Base-by-base conservation (phyloP, 2,113 vertebrate genomes). In the Platanista minor region DNA sequence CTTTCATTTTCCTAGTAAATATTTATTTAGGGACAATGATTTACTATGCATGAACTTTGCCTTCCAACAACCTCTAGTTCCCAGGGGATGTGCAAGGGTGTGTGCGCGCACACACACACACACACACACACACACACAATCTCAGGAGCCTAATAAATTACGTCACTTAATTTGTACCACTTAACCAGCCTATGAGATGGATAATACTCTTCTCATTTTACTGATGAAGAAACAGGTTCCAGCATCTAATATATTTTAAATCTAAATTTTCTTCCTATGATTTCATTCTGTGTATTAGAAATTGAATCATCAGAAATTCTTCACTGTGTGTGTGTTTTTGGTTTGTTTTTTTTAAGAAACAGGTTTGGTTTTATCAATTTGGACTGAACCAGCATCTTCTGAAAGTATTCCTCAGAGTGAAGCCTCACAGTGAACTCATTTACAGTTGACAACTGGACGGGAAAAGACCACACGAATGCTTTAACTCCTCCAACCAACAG, bases 41-140 rank as follows among this genome's bases (percentile, higher is more conserved):
- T 18, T 41, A 31, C 36, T 49, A 3, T 17, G 9, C 20, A 66
- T 59, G 29, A 36, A 49, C 41, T 87, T 57, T 85, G 31, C 21
- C 64, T 39, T 80, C 43, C 21, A 41, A 43, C 39, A 82, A 36
- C 74, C 64, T 77, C 25, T 74, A 49, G 41, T 31, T 61, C 29
- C 84, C 59, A 27, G 31, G 21, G 6, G 13, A 31, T 62, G 77
- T n/a, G 29, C 1, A 72, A 52, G 33, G 17, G 15, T 49, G 43
- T 31, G 46, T 2, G 52, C 1, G 3, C 46, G 27, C 0, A 1
- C 46, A 3, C 49, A 41, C 0, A 36, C 12, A 36, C 46, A 57
- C 23, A 27, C 66, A 69, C 61, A n/a, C 33, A 86, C 18, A 57
- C 49, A 36, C 52, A 52, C 14, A 41, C 5, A 1, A 0, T 57